phyloP scores from a whole-genome alignment of 2,797 vertebrate species.

The Pseudochirops cupreus region DNA sequence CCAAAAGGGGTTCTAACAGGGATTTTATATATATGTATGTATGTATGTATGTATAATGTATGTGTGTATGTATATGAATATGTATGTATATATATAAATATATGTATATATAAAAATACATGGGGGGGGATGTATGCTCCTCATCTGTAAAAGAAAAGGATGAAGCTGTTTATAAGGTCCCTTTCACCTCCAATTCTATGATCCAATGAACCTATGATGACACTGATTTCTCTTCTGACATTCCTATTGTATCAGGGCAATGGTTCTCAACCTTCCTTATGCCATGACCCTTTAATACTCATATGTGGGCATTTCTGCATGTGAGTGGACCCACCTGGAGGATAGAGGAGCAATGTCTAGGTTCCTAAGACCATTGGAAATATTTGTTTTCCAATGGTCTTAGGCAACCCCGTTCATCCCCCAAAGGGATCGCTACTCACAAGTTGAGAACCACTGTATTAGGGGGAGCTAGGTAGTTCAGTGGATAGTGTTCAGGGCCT shows the following conservation, averaged over 20 bases:
- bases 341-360: too few species aligned
- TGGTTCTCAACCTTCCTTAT: too few species aligned
- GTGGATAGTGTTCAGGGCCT: not conserved
- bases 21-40: too few species aligned
- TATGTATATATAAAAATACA: not conserved
- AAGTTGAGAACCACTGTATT: not conserved
- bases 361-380: too few species aligned
- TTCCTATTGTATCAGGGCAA: not conserved
- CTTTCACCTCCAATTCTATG: not conserved
- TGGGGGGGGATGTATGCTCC: not conserved
- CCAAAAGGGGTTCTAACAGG: not conserved
- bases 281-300: too few species aligned
- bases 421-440: too few species aligned
- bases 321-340: too few species aligned
- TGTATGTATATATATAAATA: not conserved
- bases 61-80: not conserved
- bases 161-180: not conserved
- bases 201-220: not conserved
- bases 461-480: not conserved
- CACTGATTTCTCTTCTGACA: not conserved
- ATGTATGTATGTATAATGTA: not conserved
- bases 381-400: too few species aligned
- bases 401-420: too few species aligned
- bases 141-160: not conserved
- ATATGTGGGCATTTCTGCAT: too few species aligned